Base-by-base conservation (phyloP, 1,140 invertebrate species). In the Cydia strobilella region DNA sequence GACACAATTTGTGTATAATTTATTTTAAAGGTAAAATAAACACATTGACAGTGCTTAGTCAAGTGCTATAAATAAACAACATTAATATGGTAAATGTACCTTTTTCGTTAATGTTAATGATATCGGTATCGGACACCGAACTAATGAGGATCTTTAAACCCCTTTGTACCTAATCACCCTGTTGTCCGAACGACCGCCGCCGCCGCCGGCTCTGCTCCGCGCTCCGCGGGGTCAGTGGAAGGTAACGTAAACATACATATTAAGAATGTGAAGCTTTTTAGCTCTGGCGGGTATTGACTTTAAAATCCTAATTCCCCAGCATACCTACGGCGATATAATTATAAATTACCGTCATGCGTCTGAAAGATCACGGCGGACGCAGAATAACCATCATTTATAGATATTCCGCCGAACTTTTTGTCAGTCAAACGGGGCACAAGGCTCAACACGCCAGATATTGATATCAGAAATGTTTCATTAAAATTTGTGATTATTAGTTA, bases 241-340 rank as follows among this genome's bases (percentile, higher is more conserved):
- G 65, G 65, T 69, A 69, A 35, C 65, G 27, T 69, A 69, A 69
- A 69, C 65, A 69, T 69, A 20, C 65, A 39, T 69, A 69, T 39
- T 18, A 69, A 69, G 27, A 69, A 69, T 69, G 27, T 13, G 25
- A 31, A 66, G 63, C 27, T 59, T 59, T 59, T 23, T 12, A 23
- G 20, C 54, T 23, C 54, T 2, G 20, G 4, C 54, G 54, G 20
- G 54, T 59, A 59, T 59, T 59, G 54, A 59, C 54, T 59, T 59
- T 59, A 23, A 18, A 59, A 59, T 20, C n/a, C 18, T 59, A 59
- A 59, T 59, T 59, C 18, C n/a, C 18, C 3, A 23, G 54, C 54
- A 23, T 54, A 18, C n/a, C 12, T 51, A 51, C 15, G 7, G 6
- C 0, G 31, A 31, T 3, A 31, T 3, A 54, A 3, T 2, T 1